phyloP scores from a whole-genome alignment of 2,797 vertebrate genomes.

The Ambastaia sidthimunki region DNA sequence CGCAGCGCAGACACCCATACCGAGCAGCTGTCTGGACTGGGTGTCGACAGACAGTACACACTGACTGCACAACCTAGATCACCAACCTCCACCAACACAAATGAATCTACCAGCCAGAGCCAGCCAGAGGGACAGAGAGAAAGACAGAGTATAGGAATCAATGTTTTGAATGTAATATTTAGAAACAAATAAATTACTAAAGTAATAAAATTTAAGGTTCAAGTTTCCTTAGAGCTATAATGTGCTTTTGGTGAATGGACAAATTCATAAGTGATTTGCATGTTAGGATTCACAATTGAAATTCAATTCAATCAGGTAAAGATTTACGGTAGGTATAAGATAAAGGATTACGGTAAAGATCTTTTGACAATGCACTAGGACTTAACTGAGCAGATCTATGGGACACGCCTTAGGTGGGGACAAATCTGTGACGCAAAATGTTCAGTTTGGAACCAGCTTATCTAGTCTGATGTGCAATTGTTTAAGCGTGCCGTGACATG shows the following conservation, averaged over 20 bases:
- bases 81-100: conserved; percentile 80
- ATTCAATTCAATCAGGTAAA: neutral
- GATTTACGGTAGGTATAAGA: too few relatives aligned
- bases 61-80: conserved; percentile 79
- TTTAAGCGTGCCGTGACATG: neutral
- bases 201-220: neutral
- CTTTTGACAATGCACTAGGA: conserved; percentile 17
- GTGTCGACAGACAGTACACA: conserved; percentile 74
- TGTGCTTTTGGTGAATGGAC: neutral
- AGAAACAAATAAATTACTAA: neutral
- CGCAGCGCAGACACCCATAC: conserved; percentile 78
- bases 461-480: neutral
- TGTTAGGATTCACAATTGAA: neutral
- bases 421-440: neutral
- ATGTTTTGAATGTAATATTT: neutral
- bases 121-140: conserved; percentile 2
- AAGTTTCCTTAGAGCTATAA: neutral
- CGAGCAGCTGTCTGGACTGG: conserved; percentile 70
- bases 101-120: conserved; percentile 72
- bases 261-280: neutral
- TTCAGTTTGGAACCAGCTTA: conserved; percentile 15
- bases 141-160: neutral
- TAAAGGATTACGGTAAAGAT: neutral
- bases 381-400: neutral
- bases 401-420: conserved; percentile 30